phyloP scores from a whole-genome alignment of 1,140 invertebrate genomes.

The Berghia stephanieae region DNA sequence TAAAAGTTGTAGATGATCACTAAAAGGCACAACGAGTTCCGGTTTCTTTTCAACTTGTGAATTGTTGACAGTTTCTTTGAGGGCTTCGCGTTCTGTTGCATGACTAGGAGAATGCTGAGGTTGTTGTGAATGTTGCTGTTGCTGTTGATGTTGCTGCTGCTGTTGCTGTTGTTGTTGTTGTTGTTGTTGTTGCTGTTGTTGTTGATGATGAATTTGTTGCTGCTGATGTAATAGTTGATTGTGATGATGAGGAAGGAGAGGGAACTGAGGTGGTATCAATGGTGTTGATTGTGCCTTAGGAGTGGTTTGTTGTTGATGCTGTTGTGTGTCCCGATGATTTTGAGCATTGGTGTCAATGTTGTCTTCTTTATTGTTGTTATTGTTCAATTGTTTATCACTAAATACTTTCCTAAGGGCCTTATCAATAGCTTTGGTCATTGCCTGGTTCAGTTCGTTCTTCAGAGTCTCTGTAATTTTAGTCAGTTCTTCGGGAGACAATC shows the following conservation, averaged over 20 bases:
- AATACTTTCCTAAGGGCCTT: conserved; percentile 85
- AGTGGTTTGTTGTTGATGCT: conserved; percentile 23
- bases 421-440: conserved; percentile 77
- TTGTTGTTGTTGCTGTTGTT: conserved; percentile 24
- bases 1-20: conserved; percentile 35
- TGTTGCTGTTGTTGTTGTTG: conserved; percentile 30
- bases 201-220: conserved; percentile 28
- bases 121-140: neutral
- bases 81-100: conserved; percentile 17
- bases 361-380: conserved; percentile 69
- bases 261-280: neutral
- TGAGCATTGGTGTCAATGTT: too few relatives aligned
- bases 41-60: conserved; percentile 25
- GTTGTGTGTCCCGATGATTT: conserved; percentile 3
- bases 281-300: neutral
- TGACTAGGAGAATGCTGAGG: neutral
- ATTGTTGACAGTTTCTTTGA: conserved; percentile 36
- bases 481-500: neutral
- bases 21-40: conserved; percentile 36
- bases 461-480: conserved; percentile 67
- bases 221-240: conserved; percentile 25
- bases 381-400: conserved; percentile 66
- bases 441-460: conserved; percentile 88
- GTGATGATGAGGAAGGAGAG: neutral
- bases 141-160: conserved; percentile 21